Base-by-base conservation (phyloP, 2,113 vertebrate genomes). In the Ceratotherium simum region DNA sequence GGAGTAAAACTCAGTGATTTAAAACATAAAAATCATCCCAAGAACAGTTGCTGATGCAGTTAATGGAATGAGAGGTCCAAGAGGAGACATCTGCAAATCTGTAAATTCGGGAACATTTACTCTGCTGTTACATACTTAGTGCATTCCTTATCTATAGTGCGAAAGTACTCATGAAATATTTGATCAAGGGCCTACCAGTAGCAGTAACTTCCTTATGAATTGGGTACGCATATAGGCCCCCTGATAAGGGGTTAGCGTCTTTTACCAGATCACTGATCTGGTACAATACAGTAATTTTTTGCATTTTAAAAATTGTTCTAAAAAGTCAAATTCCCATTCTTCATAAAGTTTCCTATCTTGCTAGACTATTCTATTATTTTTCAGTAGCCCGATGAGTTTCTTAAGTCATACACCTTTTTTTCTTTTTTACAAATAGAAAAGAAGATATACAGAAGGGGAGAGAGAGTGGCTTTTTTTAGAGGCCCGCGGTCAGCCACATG, bases 41-140 rank as follows among this genome's bases (percentile, higher is more conserved):
- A 42, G 84, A 93, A 56, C 33, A 62, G 60, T 85, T 94, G 39
- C n/a, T 85, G 33, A 42, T 64, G 11, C 58, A 39, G 33, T 79
- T 97, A 83, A 60, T 62, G 51, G 31, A 72, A 94, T 86, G 27
- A 85, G 95, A 95, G 20, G 25, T 67, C 51, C 33, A 95, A 75
- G 27, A 83, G 56, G 20, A 72, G 39, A 33, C 89, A 69, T 16
- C 67, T 93, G n/a, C 3, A 48, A 21, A 67, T 58, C 1, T 94
- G 0, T 78, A 84, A 76, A 88, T 94, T 31, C 23, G 72, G n/a
- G 9, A 91, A 10, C 46, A 46, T 36, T 78, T 70, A 8, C 27
- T 86, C 0, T 95, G 58, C 60, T 48, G 25, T 85, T 64, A 78
- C 4, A 33, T 64, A 58, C 36, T 65, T 60, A 64, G 60, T 48